Percentiles rank a stretch among this genome's conserved stretches.
Evolutionary conservation across 2,113 vertebrate species (phyloP).

Genomic region (zebrafish (Danio rerio)): DNA sequence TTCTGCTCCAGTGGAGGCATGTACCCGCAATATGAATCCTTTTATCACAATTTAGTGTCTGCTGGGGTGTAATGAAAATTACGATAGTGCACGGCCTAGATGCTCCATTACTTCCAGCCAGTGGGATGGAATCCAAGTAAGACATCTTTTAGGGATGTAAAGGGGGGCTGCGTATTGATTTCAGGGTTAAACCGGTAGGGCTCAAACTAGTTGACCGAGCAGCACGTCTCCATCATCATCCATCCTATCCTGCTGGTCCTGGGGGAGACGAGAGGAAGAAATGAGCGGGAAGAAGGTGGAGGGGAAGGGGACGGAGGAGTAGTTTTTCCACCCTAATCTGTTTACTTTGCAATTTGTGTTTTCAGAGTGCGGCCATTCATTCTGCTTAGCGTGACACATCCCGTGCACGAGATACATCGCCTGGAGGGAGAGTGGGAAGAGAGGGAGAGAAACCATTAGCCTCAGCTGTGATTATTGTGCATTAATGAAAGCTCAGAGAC

Average conservation of each 20-base stretch:
- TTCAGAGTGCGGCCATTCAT: constrained; percentile 79
- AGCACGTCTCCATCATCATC: constrained; percentile 24
- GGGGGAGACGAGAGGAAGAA: constrained; percentile 7
- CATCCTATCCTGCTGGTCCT: constrained; percentile 4
- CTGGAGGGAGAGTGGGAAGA: constrained; percentile 58
- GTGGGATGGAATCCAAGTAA: constrained; percentile 65
- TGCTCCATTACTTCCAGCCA: constrained; percentile 68
- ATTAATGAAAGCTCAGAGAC: constrained; percentile 62
- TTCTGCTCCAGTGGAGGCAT: constrained; percentile 50
- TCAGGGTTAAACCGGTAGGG: constrained; percentile 49
- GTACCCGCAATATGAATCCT: constrained; percentile 67
- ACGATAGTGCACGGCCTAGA: constrained; percentile 67
- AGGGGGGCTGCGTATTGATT: constrained; percentile 80
- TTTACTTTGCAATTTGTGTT: constrained; percentile 85
- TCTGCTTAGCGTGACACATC: constrained; percentile 79
- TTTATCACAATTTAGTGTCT: constrained; percentile 74
- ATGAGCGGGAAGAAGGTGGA: constrained; percentile 48
- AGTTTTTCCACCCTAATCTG: constrained; percentile 79
- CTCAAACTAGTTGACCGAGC: constrained; percentile 57
- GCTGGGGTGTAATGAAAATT: constrained; percentile 69
- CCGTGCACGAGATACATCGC: constrained; percentile 36
- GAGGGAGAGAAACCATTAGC: constrained; percentile 35
- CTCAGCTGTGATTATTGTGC: constrained; percentile 67
- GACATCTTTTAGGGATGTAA: constrained; percentile 68
- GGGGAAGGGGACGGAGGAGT: no score